Conservation (phyloP, 2,113 vertebrate species). For the Sula dactylatra region DNA sequence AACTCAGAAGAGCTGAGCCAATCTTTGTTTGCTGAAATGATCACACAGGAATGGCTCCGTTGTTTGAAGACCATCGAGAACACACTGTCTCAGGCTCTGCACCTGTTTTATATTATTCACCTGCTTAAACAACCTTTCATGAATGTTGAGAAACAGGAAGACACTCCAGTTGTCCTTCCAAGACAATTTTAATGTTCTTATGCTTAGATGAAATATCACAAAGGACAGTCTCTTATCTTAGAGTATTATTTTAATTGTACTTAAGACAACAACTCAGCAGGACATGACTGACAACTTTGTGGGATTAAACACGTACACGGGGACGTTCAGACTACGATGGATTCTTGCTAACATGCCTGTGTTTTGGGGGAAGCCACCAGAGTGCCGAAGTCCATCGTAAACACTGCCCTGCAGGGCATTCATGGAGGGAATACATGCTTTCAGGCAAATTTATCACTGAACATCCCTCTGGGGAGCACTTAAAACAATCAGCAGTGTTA, state of each 20-base stretch:
- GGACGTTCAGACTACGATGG: background rate
- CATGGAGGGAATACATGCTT: background rate
- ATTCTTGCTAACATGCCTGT: background rate
- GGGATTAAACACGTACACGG: background rate
- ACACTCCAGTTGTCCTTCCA: background rate
- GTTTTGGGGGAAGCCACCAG: background rate
- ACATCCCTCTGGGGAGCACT: background rate
- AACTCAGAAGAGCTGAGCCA: background rate
- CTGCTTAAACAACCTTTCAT: background rate
- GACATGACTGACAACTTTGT: background rate
- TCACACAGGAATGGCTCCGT: background rate
- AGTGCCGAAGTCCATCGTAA: background rate
- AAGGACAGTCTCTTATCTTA: background rate
- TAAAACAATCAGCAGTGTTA: background rate
- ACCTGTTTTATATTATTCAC: background rate
- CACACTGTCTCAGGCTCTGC: background rate
- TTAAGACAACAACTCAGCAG: background rate
- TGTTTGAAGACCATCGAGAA: background rate
- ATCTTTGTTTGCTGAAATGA: background rate
- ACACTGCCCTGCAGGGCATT: background rate
- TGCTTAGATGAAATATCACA: background rate
- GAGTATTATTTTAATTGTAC: background rate
- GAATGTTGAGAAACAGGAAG: background rate
- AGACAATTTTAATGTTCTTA: background rate
- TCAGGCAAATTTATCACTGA: background rate